Conservation (phyloP, 2,888 invertebrate genomes). For the Hesperia comma region DNA sequence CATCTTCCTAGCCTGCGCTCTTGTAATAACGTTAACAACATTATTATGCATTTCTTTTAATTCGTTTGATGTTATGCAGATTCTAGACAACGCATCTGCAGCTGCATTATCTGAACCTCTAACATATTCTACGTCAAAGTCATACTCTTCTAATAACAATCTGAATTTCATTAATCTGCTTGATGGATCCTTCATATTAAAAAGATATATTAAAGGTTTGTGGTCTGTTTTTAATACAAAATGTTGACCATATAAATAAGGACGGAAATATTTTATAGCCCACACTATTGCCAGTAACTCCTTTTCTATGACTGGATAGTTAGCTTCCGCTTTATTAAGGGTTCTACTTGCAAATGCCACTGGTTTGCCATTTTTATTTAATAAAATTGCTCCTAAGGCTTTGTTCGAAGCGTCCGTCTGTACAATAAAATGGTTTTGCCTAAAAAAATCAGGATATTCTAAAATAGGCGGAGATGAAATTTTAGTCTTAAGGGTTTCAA, state of each 20-base stretch:
- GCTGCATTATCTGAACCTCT: conserved; percentile 38
- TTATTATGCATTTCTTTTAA: conserved; percentile 34
- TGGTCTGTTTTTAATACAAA: conserved; percentile 38
- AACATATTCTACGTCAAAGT: conserved; percentile 37
- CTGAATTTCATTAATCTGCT: too few relatives aligned
- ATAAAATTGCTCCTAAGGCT: conserved; percentile 34
- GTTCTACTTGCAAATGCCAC: conserved; percentile 4
- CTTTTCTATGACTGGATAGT: conserved; percentile 19
- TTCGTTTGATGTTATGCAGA: conserved; percentile 38
- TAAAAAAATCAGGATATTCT: conserved; percentile 31
- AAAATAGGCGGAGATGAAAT: conserved; percentile 28
- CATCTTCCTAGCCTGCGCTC: not conserved
- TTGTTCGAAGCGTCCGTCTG: conserved; percentile 37
- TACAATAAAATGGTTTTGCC: conserved; percentile 36
- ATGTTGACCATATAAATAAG: conserved; percentile 38
- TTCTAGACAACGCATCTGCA: conserved; percentile 39
- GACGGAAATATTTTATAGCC: conserved; percentile 38
- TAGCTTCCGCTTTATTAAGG: conserved; percentile 35
- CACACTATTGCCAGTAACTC: conserved; percentile 39
- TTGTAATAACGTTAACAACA: too few relatives aligned
- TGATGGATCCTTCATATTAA: too few relatives aligned
- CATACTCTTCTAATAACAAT: too few relatives aligned
- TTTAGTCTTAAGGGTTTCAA: conserved; percentile 22
- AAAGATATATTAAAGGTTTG: too few relatives aligned
- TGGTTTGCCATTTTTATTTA: conserved; percentile 29